phyloP scores from a whole-genome alignment of 2,113 vertebrate genomes.

The Toxostoma redivivum region DNA sequence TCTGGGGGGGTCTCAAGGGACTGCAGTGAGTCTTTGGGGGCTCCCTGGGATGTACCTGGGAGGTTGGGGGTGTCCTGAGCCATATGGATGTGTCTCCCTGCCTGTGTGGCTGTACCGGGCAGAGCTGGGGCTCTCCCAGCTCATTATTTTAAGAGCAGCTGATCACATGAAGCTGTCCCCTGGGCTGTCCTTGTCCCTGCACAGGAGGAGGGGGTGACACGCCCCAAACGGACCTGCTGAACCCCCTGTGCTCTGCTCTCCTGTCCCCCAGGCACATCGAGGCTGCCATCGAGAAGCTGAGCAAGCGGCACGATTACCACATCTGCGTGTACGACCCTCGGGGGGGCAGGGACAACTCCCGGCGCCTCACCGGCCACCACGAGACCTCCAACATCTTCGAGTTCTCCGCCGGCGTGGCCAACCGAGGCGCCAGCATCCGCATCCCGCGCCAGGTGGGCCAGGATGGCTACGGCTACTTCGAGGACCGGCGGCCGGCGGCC shows the following conservation, averaged over 20 bases:
- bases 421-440: conserved; percentile 76
- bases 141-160: neutral
- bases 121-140: neutral
- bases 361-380: conserved; percentile 73
- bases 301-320: conserved; percentile 72
- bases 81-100: rapidly evolving
- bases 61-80: neutral
- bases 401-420: conserved; percentile 77
- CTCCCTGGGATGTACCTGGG: neutral
- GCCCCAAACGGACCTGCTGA: rapidly evolving
- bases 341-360: conserved; percentile 74
- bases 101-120: neutral
- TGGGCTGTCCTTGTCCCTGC: neutral
- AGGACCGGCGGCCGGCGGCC: conserved; percentile 78
- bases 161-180: neutral
- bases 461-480: conserved; percentile 74
- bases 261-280: conserved; percentile 66
- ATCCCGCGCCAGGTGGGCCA: conserved; percentile 78
- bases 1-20: conserved; percentile 25
- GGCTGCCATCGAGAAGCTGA: conserved; percentile 74
- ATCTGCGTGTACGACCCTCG: conserved; percentile 73
- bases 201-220: neutral
- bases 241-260: neutral
- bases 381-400: conserved; percentile 77
- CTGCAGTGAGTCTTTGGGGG: conserved; percentile 21